Base-by-base conservation (phyloP, 2,797 vertebrate genomes). In the Acropternis orthonyx region DNA sequence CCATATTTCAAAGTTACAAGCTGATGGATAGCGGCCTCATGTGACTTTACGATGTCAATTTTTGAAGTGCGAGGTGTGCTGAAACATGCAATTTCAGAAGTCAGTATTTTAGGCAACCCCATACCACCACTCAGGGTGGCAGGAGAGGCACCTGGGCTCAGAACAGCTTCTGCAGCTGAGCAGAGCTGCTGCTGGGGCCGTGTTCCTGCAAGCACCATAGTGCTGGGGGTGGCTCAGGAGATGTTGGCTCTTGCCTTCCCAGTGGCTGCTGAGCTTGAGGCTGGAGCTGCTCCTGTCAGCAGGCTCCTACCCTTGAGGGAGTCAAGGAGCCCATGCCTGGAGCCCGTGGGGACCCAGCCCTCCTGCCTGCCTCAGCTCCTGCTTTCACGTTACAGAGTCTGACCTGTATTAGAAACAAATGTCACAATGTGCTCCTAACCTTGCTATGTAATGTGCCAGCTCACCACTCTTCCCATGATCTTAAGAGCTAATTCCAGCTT, bases 341-440 rank as follows among this genome's bases (percentile, higher is more conserved):
- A 28, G 66, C 17, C 77, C 68, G 28, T 0, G 0, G 22, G 21
- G 20, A 37, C 46, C 27, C 49, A 85, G 14, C 17, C 36, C 63
- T 81, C n/a, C 51, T 27, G 19, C 30, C 52, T 37, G 48, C 48
- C 66, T 67, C 77, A 24, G 62, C n/a, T 75, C 30, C 43, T 34
- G 4, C 23, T 26, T 26, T 69, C 67, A 34, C 2, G 0, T 15
- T 10, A 22, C 1, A 0, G 1, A 74, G 28, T 30, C 26, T 7
- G 6, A 26, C 13, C 62, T 46, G 41, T 28, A 43, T 21, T 19
- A 80, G 51, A 51, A 46, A 48, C 48, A 89, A 48, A 28, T 43
- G 62, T 43, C 68, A 41, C 44, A 85, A 52, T 7, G 34, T 65
- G 11, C 27, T 82, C 32, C 54, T 73, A 27, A 26, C 21, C 34